These are phyloP conservation scores for Malachius bipustulatus DNA, from an alignment of 2,888 invertebrate genomes.

Conservation along the genomic window DNA sequence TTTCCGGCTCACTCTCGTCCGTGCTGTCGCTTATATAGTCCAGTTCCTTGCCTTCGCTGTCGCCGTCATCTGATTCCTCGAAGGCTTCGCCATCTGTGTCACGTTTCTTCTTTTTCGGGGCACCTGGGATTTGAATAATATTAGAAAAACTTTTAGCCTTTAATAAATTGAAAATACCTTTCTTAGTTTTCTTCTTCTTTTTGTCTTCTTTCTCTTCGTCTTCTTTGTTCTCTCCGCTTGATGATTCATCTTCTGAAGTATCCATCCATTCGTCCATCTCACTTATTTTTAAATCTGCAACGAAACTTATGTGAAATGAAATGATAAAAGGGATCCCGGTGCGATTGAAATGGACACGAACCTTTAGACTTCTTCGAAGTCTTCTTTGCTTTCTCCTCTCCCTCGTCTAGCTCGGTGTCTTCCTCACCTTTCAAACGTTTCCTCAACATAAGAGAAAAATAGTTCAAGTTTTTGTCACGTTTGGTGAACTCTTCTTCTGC, in stretches of 20 bases:
- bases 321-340: conserved; percentile 26
- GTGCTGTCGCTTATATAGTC: conserved; percentile 83
- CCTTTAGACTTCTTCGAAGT: conserved; percentile 45
- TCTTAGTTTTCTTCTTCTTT: conserved; percentile 52
- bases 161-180: conserved; percentile 29
- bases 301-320: conserved; percentile 19
- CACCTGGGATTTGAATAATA: conserved; percentile 20
- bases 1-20: conserved; percentile 68
- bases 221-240: conserved; percentile 56
- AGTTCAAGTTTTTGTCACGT: conserved; percentile 91
- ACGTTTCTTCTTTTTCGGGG: conserved; percentile 60
- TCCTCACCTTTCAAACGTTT: conserved; percentile 72
- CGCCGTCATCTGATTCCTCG: conserved; percentile 95
- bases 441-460: conserved; percentile 86
- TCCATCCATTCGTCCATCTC: conserved; percentile 94
- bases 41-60: conserved; percentile 87
- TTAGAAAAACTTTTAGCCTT: conserved; percentile 3
- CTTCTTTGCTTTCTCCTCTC: conserved; percentile 55
- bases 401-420: conserved; percentile 44
- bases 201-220: conserved; percentile 50
- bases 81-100: conserved; percentile 80
- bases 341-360: conserved; percentile 27
- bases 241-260: conserved; percentile 64
- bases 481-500: conserved; percentile 95
- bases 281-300: conserved; percentile 70